phyloP scores from a whole-genome alignment of 2,888 invertebrate species.

The Eustalomyia histrio region DNA sequence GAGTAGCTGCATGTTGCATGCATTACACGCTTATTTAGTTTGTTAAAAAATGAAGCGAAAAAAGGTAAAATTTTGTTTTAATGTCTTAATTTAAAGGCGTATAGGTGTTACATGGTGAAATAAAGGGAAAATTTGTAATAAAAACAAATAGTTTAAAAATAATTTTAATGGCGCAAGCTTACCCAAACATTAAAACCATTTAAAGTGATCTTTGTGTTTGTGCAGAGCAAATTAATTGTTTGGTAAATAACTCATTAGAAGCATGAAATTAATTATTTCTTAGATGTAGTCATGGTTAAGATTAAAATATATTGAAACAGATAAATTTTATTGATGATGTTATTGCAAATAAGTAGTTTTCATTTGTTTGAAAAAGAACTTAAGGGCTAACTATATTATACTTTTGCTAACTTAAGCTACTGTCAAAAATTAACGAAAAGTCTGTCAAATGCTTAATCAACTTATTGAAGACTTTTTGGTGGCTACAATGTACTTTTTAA shows the following conservation, averaged over 20 bases:
- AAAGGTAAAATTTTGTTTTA: neutral
- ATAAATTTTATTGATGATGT: neutral
- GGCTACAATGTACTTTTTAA: too few species aligned
- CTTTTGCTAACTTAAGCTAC: too few species aligned
- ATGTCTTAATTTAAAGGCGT: constrained; percentile 47
- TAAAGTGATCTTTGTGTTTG: neutral
- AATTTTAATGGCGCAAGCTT: constrained; percentile 37
- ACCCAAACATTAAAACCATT: constrained; percentile 3
- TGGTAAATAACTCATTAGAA: constrained; percentile 44
- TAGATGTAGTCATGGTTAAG: constrained; percentile 3
- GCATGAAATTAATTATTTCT: constrained; percentile 27
- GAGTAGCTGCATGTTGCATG: constrained; percentile 14
- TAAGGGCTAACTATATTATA: too few species aligned
- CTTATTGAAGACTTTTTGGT: too few species aligned
- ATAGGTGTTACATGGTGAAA: constrained; percentile 53
- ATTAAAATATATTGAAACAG: neutral
- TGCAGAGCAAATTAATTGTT: constrained; percentile 23
- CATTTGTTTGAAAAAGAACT: too few species aligned
- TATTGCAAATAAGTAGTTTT: neutral
- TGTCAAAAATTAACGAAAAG: too few species aligned
- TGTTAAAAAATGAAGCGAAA: constrained; percentile 28
- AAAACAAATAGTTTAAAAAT: constrained; percentile 31
- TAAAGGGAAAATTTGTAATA: constrained; percentile 43
- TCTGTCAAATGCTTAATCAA: too few species aligned
- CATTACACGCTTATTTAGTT: constrained; percentile 46